Evolutionary conservation across 2,113 vertebrate species (phyloP).

Genomic region (Urocynchramus pylzowi): DNA sequence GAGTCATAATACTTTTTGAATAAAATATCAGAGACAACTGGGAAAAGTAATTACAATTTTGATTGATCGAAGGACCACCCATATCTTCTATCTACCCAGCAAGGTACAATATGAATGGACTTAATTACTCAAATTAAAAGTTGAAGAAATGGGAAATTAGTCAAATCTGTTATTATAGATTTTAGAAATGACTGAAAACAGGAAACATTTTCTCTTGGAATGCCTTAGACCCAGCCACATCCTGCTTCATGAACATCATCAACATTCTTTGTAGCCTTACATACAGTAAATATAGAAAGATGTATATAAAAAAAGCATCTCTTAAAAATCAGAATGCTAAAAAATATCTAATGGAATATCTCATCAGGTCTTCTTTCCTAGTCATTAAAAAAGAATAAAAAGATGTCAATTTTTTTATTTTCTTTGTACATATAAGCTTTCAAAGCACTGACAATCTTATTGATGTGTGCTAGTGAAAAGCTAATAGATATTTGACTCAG

Average conservation of each 20-base stretch:
- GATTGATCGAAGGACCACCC: slow-evolving; percentile 52
- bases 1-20: slow-evolving; percentile 31
- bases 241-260: background rate
- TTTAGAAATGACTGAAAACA: background rate
- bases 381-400: background rate
- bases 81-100: background rate
- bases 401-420: background rate
- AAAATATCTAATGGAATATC: background rate
- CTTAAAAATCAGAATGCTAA: background rate
- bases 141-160: background rate
- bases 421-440: background rate
- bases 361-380: background rate
- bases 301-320: background rate
- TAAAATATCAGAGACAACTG: slow-evolving; percentile 18
- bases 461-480: background rate
- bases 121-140: slow-evolving; percentile 10
- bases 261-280: background rate
- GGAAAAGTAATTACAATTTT: slow-evolving; percentile 45
- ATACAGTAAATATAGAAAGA: background rate
- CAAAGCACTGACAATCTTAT: background rate
- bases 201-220: background rate
- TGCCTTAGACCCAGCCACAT: background rate
- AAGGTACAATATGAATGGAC: background rate
- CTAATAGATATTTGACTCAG: background rate
- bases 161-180: background rate